Evolutionary conservation across 2,113 vertebrate genomes (phyloP).

Genomic region (Leptocoma aspasia): DNA sequence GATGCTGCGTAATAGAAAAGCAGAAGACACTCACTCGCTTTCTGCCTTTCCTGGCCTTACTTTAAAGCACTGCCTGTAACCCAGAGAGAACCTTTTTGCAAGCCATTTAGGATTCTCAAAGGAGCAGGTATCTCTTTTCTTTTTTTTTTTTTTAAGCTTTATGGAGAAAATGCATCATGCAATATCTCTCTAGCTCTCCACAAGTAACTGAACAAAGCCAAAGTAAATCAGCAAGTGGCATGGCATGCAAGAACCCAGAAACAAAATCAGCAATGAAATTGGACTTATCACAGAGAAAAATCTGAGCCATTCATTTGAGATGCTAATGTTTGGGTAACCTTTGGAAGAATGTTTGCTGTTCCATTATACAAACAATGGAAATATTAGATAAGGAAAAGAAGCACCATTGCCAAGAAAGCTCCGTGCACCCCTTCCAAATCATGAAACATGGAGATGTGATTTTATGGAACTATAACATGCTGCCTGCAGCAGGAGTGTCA

Average conservation of each 20-base stretch:
- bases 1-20: not conserved
- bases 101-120: not conserved
- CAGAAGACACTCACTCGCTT: not conserved
- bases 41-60: not conserved
- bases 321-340: constrained; percentile 52
- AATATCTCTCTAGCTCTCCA: not conserved
- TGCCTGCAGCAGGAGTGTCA: not conserved
- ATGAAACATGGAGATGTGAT: not conserved
- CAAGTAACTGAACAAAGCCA: constrained; percentile 23
- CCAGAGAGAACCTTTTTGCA: not conserved
- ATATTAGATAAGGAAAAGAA: constrained; percentile 40
- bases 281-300: constrained; percentile 40
- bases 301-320: constrained; percentile 51
- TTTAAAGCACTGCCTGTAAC: not conserved
- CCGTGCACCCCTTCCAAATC: not conserved
- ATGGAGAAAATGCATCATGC: not conserved
- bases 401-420: not conserved
- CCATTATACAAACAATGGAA: constrained; percentile 53
- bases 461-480: not conserved
- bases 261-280: constrained; percentile 14
- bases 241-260: constrained; percentile 8
- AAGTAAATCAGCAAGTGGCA: constrained; percentile 34
- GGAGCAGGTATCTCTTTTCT: not conserved
- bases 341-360: constrained; percentile 60
- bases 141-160: not conserved